Percentiles rank a stretch among this genome's conserved stretches.
phyloP scores from a whole-genome alignment of 2,797 vertebrate species.

The Zonotrichia albicollis region DNA sequence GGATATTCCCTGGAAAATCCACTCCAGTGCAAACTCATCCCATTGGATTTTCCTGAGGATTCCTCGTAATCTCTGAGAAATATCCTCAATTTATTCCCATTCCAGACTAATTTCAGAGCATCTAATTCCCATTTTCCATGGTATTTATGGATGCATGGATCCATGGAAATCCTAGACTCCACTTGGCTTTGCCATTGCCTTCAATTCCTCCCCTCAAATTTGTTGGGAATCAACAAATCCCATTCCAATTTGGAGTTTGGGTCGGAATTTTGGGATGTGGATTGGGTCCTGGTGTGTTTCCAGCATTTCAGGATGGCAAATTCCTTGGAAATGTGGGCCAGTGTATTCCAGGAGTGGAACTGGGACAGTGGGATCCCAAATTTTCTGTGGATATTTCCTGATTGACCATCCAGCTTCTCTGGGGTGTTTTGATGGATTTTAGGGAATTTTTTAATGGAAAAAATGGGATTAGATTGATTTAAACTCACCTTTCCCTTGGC shows the following conservation, averaged over 20 bases:
- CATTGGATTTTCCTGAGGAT: background rate
- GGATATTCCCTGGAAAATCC: background rate
- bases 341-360: fast-evolving
- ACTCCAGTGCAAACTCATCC: background rate
- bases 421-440: background rate
- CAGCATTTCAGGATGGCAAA: background rate
- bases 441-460: background rate
- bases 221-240: background rate
- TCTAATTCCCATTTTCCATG: background rate
- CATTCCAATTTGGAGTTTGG: background rate
- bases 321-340: background rate
- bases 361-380: too few species aligned
- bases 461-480: background rate
- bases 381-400: background rate
- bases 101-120: background rate
- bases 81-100: background rate
- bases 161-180: background rate
- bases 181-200: background rate
- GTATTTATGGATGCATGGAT: background rate
- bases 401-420: background rate
- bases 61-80: background rate
- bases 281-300: background rate
- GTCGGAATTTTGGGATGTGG: background rate
- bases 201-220: background rate
- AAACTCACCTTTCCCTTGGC: background rate